These are phyloP conservation scores for Stegostoma tigrinum DNA, from an alignment of 2,113 vertebrate genomes.

Conservation along the genomic window DNA sequence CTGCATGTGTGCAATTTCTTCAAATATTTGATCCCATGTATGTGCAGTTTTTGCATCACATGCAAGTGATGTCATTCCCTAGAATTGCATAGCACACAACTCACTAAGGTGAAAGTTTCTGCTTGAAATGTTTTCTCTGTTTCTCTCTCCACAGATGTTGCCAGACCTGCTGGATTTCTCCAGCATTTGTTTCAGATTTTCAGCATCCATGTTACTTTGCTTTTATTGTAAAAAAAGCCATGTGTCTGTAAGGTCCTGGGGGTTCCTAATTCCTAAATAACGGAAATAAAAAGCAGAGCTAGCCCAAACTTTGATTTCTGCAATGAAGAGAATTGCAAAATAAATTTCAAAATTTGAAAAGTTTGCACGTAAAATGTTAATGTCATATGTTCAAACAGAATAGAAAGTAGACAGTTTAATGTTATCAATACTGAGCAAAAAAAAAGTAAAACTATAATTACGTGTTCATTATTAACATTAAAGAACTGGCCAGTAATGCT, in stretches of 20 bases:
- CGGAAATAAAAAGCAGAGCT: no score
- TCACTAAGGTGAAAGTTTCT: no score
- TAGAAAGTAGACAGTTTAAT: slow-evolving; percentile 19
- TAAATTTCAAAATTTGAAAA: slow-evolving; percentile 30
- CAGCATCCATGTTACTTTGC: no score
- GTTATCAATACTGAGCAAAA: not conserved
- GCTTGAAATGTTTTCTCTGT: no score
- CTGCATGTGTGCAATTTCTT: no score
- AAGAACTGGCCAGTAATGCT: not conserved
- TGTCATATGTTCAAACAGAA: slow-evolving; percentile 27
- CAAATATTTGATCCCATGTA: no score
- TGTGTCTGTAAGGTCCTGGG: not conserved
- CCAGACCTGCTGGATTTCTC: no score
- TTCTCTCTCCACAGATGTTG: no score
- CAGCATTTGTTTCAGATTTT: no score
- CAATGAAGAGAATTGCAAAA: slow-evolving; percentile 19
- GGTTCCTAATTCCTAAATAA: not conserved
- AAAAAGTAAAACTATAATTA: slow-evolving; percentile 21
- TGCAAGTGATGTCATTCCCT: no score
- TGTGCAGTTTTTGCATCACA: no score
- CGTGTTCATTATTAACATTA: slow-evolving; percentile 26
- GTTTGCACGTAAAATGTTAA: not conserved
- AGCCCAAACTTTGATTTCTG: slow-evolving; percentile 19
- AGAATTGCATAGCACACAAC: no score
- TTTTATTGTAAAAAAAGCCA: not conserved